Evolutionary conservation across 2,113 vertebrate genomes (phyloP), one percentile per base, ranked within the genome.

Genomic region (Menura novaehollandiae): DNA sequence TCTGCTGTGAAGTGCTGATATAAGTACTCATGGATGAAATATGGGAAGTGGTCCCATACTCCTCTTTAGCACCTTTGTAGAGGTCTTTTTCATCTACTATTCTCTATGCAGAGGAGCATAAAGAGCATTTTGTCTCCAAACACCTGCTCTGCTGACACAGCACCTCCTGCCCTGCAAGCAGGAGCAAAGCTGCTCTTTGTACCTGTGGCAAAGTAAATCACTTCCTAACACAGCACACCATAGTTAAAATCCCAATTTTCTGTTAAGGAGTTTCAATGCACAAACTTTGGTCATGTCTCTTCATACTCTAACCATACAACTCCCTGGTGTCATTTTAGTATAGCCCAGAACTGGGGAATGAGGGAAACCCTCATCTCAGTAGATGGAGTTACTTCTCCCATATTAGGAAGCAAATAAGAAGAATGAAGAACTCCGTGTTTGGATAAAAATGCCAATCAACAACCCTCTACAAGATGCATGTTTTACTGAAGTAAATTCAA

Each of bases 231-330:
- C 32, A 82, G 15, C 4, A 22, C 16, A 33, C 3, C 24, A 10
- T 0, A 17, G 12, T 1, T 1, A 80, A 80, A 9, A 2, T 13
- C 8, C 24, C 33, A 11, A 2, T 22, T 5, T 37, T n/a, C 26
- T 39, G 2, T 27, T 23, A 51, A 60, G 16, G 14, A 73, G 16
- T 35, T 92, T 11, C 12, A 3, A 73, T 51, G 41, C n/a, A 60
- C 17, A 47, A 27, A 43, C 39, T 67, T 79, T 69, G 17, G 9
- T 52, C 39, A 2, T 30, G 21, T 39, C 26, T n/a, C 23, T 78
- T 58, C 23, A 26, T 30, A 20, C 5, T 80, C 35, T 17, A 80
- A 28, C 7, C 39, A 62, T 13, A 23, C 6, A 63, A 18, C 8
- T 55, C 21, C 15, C 33, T 72, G 43, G 22, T 37, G 19, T 30